Percentiles rank a stretch among this genome's conserved stretches.
phyloP scores from a whole-genome alignment of 2,888 invertebrate genomes.

The Pyrochroa serraticornis region DNA sequence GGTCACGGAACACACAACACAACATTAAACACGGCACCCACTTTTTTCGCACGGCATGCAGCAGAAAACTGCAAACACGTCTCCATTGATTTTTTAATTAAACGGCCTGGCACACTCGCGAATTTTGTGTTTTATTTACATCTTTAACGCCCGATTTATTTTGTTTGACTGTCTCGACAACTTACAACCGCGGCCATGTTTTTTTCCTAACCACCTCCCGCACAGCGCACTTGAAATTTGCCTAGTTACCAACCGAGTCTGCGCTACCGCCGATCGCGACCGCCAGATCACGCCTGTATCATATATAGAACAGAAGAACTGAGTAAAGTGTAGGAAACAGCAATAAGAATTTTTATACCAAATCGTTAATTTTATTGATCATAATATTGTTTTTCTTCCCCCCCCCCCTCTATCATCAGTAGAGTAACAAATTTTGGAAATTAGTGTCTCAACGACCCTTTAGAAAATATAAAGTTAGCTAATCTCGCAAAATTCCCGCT shows the following conservation, averaged over 20 bases:
- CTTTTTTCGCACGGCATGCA: slow-evolving; percentile 33
- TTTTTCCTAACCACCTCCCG: slow-evolving; percentile 40
- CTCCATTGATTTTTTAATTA: slow-evolving; percentile 27
- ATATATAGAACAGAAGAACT: too few species aligned
- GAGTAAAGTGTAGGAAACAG: too few species aligned
- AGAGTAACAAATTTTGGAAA: too few species aligned
- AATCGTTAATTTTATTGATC: too few species aligned
- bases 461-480: too few species aligned
- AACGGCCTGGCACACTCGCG: slow-evolving; percentile 20
- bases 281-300: too few species aligned
- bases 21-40: slow-evolving; percentile 35
- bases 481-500: too few species aligned
- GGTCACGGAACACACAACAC: slow-evolving; percentile 49
- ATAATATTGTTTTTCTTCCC: too few species aligned
- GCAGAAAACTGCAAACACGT: slow-evolving; percentile 21
- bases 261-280: too few species aligned
- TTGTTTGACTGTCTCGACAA: slow-evolving; percentile 34
- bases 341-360: too few species aligned
- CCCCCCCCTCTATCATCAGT: too few species aligned
- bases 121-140: slow-evolving; percentile 35
- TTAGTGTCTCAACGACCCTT: too few species aligned
- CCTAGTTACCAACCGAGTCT: slow-evolving; percentile 21
- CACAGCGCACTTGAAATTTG: slow-evolving; percentile 18
- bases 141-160: slow-evolving; percentile 32
- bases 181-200: slow-evolving; percentile 38